These are phyloP conservation scores for Stratiolaelaps scimitus DNA, from an alignment of 1,140 invertebrate genomes.

Conservation along the genomic window DNA sequence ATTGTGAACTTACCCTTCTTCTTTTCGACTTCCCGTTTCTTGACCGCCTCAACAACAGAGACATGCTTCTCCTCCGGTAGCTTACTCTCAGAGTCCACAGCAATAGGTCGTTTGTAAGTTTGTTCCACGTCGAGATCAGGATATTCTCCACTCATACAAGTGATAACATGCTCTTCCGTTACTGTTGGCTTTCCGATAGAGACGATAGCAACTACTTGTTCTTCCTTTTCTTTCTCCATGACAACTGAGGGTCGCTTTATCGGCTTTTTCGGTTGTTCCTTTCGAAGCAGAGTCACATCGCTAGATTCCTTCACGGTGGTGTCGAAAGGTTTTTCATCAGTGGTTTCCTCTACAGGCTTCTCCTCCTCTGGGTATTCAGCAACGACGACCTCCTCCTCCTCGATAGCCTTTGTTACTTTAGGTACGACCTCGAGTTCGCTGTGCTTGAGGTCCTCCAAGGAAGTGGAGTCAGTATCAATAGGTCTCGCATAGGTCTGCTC, in stretches of 20 bases:
- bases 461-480: neutral
- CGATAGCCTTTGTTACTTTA: too few relatives aligned
- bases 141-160: neutral
- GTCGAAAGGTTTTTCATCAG: neutral
- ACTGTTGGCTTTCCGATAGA: neutral
- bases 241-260: neutral
- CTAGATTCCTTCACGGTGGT: neutral
- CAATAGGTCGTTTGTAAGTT: constrained; percentile 4
- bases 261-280: neutral
- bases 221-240: neutral
- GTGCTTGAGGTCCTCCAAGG: neutral
- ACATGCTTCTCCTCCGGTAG: neutral
- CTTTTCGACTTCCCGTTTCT: neutral
- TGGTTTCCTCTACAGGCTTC: neutral
- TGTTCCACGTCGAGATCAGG: neutral
- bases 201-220: neutral
- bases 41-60: neutral
- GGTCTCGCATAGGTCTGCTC: neutral
- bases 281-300: constrained; percentile 4
- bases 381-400: neutral
- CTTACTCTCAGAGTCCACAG: neutral
- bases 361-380: neutral
- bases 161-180: constrained; percentile 5
- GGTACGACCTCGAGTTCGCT: neutral
- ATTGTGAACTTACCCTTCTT: neutral